Base-by-base conservation (phyloP, 2,797 vertebrate genomes). In the Trematomus bernacchii region DNA sequence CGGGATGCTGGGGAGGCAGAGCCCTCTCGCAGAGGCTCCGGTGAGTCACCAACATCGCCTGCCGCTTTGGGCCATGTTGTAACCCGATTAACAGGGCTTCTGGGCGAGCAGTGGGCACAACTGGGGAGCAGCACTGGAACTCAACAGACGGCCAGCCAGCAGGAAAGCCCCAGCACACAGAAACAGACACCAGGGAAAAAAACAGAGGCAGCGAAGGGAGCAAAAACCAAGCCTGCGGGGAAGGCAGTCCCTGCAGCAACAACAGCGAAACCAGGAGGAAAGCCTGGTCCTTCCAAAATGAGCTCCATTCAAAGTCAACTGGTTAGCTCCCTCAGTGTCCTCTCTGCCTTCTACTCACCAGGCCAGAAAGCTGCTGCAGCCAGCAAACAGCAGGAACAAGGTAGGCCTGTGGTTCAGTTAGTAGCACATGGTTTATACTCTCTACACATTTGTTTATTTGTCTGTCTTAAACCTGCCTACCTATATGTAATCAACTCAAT, bases 231-330 rank as follows among this genome's bases (percentile, higher is more conserved):
- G 74, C 76, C 91, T 44, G 75, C 43, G 0, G 92, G 90, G 71
- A 94, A 94, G 83, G 64, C 86, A 15, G 71, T 51, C 13, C 84
- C 93, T 64, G 65, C 79, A 74, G 71, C 85, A 77, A 23, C 90
- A 61, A 54, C 88, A 19, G 90, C 80, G 57, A 97, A 92, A 84
- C 67, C 91, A 86, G 83, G 92, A 1, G 91, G 91, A 43, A 95
- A 94, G 84, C 77, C 92, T 13, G 93, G 82, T 65, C 90, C 97
- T 52, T 99, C 97, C 70, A 99, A 98, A 93, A 97, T 99, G 94
- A 99, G 97, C 90, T 97, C 97, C 53, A 99, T 99, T 87, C 97
- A 99, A 93, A 97, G 94, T 91, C 98, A 99, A 67, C 91, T 99
- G 66, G 96, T 99, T 83, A 99, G 97, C 86, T 99, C 98, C 66